phyloP scores from a whole-genome alignment of 2,113 vertebrate species.

The Anguilla japonica region DNA sequence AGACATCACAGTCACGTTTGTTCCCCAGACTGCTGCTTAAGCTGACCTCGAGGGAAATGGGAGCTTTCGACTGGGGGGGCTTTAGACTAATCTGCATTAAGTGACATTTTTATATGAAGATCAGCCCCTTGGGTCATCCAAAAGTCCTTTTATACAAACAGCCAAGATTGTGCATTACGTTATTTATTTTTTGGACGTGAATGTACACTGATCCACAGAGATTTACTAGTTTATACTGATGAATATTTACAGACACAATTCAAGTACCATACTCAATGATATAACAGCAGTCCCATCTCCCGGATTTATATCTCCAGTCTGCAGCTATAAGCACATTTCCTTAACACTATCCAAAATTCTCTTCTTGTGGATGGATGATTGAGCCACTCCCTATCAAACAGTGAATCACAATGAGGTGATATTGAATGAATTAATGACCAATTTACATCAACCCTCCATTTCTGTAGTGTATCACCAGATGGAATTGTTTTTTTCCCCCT shows the following conservation, averaged over 20 bases:
- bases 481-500: not conserved
- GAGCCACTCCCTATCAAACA: too few relatives aligned
- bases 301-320: not conserved
- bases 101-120: not conserved
- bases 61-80: not conserved
- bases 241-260: not conserved
- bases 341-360: not conserved
- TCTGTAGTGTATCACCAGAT: not conserved
- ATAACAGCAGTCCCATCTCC: not conserved
- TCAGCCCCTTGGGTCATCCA: not conserved
- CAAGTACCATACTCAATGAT: not conserved
- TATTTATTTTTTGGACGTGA: not conserved
- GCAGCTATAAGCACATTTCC: not conserved
- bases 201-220: not conserved
- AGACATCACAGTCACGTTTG: not conserved
- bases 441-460: not conserved
- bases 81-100: not conserved
- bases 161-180: not conserved
- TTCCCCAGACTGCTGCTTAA: not conserved
- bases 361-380: too few relatives aligned
- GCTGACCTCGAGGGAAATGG: not conserved
- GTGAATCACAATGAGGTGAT: not conserved
- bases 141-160: not conserved
- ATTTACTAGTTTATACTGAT: not conserved
- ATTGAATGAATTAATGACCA: not conserved